Evolutionary conservation across 2,888 invertebrate genomes (phyloP).

Genomic region (Rhorus exstirpatorius): DNA sequence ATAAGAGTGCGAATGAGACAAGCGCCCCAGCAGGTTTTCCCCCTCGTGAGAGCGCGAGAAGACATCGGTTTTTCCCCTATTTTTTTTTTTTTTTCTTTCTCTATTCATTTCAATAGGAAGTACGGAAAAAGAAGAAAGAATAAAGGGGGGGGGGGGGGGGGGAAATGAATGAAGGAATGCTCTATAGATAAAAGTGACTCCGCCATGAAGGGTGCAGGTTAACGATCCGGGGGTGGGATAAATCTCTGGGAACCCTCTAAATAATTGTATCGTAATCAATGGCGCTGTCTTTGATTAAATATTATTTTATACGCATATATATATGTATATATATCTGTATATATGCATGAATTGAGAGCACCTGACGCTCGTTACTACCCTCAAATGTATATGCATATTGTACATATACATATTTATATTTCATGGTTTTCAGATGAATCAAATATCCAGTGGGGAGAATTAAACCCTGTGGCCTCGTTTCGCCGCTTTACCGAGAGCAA

Average conservation of each 20-base stretch:
- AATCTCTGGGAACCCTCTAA: constrained; percentile 11
- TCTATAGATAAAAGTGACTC: constrained; percentile 30
- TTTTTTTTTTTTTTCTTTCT: neutral
- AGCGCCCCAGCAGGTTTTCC: constrained; percentile 16
- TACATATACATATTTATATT: neutral
- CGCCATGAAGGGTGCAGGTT: neutral
- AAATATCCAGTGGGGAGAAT: too few species aligned
- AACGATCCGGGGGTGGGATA: neutral
- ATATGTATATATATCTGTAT: too few species aligned
- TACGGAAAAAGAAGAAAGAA: neutral
- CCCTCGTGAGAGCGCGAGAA: constrained; percentile 26
- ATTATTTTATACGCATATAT: constrained; percentile 31
- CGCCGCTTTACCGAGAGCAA: neutral
- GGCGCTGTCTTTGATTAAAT: constrained; percentile 38
- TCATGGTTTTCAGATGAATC: too few species aligned
- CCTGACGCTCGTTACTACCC: constrained; percentile 52
- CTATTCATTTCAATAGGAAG: constrained; percentile 9
- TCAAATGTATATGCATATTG: neutral
- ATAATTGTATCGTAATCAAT: constrained; percentile 64
- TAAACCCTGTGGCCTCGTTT: neutral
- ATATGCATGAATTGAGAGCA: constrained; percentile 59
- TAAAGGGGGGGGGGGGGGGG: neutral
- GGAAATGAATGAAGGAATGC: constrained; percentile 22
- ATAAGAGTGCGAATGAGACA: constrained; percentile 40
- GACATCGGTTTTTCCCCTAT: constrained; percentile 3